Evolutionary conservation across 2,113 vertebrate species (phyloP).

Genomic region (Microtus montanus): DNA sequence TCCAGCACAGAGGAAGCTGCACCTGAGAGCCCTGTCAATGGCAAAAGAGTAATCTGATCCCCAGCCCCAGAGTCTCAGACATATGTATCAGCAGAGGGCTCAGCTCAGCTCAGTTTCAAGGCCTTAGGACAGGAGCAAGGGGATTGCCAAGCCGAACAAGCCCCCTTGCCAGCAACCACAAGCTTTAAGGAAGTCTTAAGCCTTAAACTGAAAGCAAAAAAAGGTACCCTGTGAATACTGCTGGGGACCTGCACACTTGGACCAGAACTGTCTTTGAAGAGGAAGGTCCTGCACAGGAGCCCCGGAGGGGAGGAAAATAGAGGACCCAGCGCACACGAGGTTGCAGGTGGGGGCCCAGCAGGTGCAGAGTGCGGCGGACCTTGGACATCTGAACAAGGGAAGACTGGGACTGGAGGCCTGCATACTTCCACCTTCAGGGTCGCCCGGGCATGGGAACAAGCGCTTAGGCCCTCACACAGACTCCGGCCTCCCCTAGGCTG

Average conservation of each 20-base stretch:
- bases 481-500: background rate
- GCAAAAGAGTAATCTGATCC: slow-evolving; percentile 19
- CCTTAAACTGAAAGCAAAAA: background rate
- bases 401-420: background rate
- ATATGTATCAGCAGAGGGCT: background rate
- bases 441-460: background rate
- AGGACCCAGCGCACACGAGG: background rate
- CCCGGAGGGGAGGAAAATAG: background rate
- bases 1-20: background rate
- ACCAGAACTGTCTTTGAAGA: background rate
- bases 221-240: background rate
- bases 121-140: background rate
- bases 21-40: background rate
- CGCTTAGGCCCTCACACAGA: background rate
- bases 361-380: background rate
- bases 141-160: background rate
- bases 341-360: background rate
- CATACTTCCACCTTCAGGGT: background rate
- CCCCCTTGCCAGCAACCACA: background rate
- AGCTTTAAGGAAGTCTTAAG: background rate
- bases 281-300: background rate
- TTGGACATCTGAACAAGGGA: background rate
- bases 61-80: slow-evolving; percentile 33
- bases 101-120: background rate
- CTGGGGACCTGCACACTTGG: background rate